Evolutionary conservation across 2,888 invertebrate genomes (phyloP).

Genomic region (Tetragonula carbonaria): DNA sequence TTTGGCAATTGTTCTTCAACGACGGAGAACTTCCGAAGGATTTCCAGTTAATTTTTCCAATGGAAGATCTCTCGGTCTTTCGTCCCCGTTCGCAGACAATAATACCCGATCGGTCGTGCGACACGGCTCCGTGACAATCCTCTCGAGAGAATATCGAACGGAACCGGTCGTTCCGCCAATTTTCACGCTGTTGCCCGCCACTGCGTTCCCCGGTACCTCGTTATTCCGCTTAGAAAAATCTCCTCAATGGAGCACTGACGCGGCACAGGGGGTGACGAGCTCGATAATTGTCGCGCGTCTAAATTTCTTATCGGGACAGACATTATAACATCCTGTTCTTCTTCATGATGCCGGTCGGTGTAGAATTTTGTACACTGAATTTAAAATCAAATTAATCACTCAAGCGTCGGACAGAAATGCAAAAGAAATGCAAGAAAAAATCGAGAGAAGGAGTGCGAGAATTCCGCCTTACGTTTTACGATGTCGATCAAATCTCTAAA

Average conservation of each 20-base stretch:
- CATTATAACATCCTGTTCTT: not conserved
- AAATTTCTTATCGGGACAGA: not conserved
- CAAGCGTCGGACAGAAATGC: no score
- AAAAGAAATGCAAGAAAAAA: no score
- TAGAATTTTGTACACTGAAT: no score
- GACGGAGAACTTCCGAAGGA: no score
- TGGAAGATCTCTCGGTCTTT: not conserved
- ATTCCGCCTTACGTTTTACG: no score
- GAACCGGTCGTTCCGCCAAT: constrained; percentile 61
- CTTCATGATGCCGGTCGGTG: not conserved
- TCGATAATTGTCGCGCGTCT: constrained; percentile 18
- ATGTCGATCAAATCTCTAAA: no score
- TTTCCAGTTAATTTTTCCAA: no score
- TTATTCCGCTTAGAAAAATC: constrained; percentile 63
- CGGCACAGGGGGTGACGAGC: constrained; percentile 10
- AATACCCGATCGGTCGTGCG: constrained; percentile 30
- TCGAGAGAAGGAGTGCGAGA: no score
- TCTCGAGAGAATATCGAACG: constrained; percentile 58
- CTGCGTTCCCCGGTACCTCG: constrained; percentile 47
- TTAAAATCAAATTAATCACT: no score
- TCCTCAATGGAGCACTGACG: constrained; percentile 20
- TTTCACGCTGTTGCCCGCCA: constrained; percentile 63
- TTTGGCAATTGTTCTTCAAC: not conserved
- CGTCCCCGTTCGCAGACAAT: not conserved
- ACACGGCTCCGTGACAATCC: constrained; percentile 50